Conservation (phyloP, 2,113 vertebrate genomes). For the Pardalotus punctatus region DNA sequence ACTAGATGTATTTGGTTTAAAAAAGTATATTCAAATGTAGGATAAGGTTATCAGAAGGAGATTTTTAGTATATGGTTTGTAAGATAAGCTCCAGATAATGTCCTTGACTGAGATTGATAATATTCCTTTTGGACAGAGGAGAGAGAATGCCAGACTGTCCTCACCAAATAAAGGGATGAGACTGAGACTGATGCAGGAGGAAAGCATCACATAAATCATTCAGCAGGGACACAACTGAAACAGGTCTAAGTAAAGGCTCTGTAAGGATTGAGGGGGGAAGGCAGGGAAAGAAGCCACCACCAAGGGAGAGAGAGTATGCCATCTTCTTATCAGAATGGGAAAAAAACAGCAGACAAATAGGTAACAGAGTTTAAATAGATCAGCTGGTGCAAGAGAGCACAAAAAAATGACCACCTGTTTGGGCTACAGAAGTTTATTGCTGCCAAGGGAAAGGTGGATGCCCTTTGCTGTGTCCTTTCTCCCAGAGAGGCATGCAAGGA, state of each 20-base stretch:
- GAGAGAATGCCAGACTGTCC: background rate
- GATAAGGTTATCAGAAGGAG: background rate
- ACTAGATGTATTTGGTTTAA: background rate
- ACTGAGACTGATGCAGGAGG: background rate
- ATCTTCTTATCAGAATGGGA: background rate
- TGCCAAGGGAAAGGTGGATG: background rate
- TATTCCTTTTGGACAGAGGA: background rate
- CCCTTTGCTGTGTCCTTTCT: background rate
- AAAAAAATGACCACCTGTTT: background rate
- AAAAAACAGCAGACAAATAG: background rate
- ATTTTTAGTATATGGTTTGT: background rate
- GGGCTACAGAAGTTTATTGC: background rate
- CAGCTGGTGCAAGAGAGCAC: background rate
- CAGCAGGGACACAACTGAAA: background rate
- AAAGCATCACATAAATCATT: background rate
- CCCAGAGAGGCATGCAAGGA: background rate
- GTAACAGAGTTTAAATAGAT: background rate
- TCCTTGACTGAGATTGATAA: background rate
- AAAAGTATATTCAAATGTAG: background rate
- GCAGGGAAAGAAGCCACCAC: background rate
- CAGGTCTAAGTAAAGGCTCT: background rate
- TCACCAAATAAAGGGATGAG: background rate
- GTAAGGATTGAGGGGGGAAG: fast-evolving
- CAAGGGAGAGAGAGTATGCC: background rate
- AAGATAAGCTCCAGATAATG: background rate